These are phyloP conservation scores for Scortum barcoo DNA, from an alignment of 2,113 vertebrate species.

Conservation along the genomic window DNA sequence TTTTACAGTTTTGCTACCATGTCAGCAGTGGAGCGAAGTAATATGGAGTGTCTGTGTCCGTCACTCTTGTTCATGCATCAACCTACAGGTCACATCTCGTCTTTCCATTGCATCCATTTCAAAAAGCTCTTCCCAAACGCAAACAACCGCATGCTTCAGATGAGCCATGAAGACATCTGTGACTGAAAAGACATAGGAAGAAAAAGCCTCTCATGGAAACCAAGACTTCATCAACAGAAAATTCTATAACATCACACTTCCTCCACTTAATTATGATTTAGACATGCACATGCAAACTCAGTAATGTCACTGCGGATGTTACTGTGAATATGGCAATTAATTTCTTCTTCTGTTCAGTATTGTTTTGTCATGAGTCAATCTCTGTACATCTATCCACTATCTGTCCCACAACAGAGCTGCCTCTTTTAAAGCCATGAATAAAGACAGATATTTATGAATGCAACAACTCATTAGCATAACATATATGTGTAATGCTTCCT, in stretches of 20 bases:
- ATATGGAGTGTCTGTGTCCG: background rate
- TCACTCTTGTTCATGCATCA: background rate
- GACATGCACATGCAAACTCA: slow-evolving; percentile 12
- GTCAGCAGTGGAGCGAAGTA: background rate
- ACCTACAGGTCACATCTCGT: background rate
- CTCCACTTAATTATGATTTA: background rate
- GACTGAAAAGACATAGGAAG: background rate
- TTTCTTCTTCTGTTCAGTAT: background rate
- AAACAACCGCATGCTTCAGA: background rate
- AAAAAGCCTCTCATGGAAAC: background rate
- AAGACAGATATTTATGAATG: slow-evolving; percentile 18
- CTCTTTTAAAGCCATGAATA: background rate
- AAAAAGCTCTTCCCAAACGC: background rate
- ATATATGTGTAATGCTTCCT: background rate
- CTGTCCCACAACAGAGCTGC: background rate
- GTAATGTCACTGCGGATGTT: background rate
- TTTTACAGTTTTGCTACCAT: background rate
- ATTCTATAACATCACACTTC: background rate
- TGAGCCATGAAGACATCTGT: background rate
- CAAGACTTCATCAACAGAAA: background rate
- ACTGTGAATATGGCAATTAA: slow-evolving; percentile 5
- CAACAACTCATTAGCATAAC: slow-evolving; percentile 5
- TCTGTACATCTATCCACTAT: slow-evolving; percentile 15
- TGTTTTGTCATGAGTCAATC: slow-evolving; percentile 27
- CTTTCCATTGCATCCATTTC: background rate